Conservation (phyloP, 2,888 invertebrate species). For the Hypolimnas misippus region DNA sequence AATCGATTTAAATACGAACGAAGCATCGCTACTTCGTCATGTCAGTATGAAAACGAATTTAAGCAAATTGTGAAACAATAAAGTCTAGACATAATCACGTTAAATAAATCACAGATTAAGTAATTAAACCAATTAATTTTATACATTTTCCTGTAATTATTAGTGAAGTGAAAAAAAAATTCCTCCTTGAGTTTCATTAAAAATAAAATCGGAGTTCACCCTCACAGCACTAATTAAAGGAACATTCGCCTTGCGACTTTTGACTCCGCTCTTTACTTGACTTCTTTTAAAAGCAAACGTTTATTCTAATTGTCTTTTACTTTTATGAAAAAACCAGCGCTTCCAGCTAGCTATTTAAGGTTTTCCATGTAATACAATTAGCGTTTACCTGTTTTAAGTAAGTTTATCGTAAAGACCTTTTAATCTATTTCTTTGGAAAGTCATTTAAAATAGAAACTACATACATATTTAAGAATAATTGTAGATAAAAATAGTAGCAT, state of each 20-base stretch:
- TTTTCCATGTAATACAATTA: background rate
- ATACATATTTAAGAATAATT: too few relatives aligned
- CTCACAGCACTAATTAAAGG: conserved; percentile 13
- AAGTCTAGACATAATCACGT: background rate
- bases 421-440: background rate
- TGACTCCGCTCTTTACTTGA: conserved; percentile 8
- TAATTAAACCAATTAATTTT: background rate
- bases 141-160: conserved; percentile 1
- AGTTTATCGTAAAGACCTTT: background rate
- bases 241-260: conserved; percentile 12
- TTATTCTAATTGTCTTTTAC: conserved; percentile 10
- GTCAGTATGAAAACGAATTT: too few relatives aligned
- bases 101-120: background rate
- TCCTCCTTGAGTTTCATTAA: background rate
- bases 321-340: background rate
- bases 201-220: conserved; percentile 6
- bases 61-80: background rate
- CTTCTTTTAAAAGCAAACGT: conserved; percentile 12
- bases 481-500: too few relatives aligned
- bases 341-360: background rate
- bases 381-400: background rate
- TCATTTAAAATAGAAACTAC: too few relatives aligned
- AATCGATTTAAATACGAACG: too few relatives aligned
- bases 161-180: background rate
- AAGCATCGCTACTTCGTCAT: too few relatives aligned